These are phyloP conservation scores for Psilanteris sp. DNA, from an alignment of 1,140 invertebrate genomes.

Conservation along the genomic window DNA sequence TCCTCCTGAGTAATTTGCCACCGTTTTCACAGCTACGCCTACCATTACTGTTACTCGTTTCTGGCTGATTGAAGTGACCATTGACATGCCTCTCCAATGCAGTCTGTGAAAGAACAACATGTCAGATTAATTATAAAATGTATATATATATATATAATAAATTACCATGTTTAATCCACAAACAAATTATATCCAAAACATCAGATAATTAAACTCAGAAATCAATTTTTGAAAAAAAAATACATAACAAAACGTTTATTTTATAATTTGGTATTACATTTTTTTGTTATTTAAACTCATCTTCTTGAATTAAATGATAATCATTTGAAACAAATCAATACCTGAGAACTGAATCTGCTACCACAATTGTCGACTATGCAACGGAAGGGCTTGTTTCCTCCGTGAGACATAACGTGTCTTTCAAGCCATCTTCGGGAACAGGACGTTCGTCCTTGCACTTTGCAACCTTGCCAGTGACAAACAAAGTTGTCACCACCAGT, in stretches of 20 bases:
- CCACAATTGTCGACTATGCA: slow-evolving; percentile 97
- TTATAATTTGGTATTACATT: no score
- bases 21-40: slow-evolving; percentile 85
- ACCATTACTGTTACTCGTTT: slow-evolving; percentile 81
- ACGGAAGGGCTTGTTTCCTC: slow-evolving; percentile 95
- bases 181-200: no score
- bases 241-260: no score
- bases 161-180: no score
- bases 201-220: no score
- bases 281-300: no score
- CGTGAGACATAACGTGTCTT: slow-evolving; percentile 93
- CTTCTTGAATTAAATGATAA: no score
- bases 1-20: slow-evolving; percentile 89
- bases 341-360: slow-evolving; percentile 94
- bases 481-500: slow-evolving; percentile 89
- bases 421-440: slow-evolving; percentile 96
- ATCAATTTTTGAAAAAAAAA: no score
- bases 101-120: slow-evolving; percentile 82
- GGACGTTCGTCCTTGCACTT: slow-evolving; percentile 94
- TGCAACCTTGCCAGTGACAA: slow-evolving; percentile 95
- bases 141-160: no score
- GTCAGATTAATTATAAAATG: slow-evolving; percentile 28
- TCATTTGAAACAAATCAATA: slow-evolving; percentile 76
- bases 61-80: slow-evolving; percentile 89
- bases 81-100: slow-evolving; percentile 95